phyloP scores from a whole-genome alignment of 2,113 vertebrate species.

The Aleadryas rufinucha region DNA sequence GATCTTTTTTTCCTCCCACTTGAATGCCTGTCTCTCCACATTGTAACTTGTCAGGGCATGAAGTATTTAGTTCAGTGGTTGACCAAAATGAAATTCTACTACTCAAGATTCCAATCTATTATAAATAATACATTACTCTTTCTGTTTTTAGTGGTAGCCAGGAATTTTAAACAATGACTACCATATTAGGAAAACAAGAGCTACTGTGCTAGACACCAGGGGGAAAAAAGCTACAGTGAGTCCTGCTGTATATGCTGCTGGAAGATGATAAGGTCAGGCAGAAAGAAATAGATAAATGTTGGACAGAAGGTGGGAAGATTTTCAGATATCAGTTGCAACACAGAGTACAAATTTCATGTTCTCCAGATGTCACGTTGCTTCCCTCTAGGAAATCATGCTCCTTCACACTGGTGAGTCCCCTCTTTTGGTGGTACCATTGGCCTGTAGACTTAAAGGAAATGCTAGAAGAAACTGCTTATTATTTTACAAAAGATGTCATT shows the following conservation, averaged over 20 bases:
- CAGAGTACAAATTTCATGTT: background rate
- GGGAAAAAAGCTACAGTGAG: background rate
- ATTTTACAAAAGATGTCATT: background rate
- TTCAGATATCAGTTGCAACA: background rate
- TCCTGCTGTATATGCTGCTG: background rate
- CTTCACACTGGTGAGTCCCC: fast-evolving
- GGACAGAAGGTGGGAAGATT: background rate
- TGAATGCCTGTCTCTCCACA: background rate
- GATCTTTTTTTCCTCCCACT: background rate
- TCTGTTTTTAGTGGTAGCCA: background rate
- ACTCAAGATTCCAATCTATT: background rate
- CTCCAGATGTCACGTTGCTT: background rate
- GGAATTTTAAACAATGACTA: background rate
- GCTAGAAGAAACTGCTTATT: background rate
- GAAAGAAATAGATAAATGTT: background rate
- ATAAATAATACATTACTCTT: background rate
- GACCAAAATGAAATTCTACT: background rate
- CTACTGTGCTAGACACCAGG: background rate
- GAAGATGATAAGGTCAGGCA: background rate
- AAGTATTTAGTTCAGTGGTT: background rate
- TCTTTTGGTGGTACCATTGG: background rate
- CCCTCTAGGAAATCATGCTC: background rate
- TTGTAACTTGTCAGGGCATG: background rate
- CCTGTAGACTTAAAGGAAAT: background rate
- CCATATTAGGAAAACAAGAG: background rate